A percentile compares a stretch with the other conserved stretches of the same genome.
Conservation (phyloP, 2,113 vertebrate genomes). For the Ammodytes marinus region DNA sequence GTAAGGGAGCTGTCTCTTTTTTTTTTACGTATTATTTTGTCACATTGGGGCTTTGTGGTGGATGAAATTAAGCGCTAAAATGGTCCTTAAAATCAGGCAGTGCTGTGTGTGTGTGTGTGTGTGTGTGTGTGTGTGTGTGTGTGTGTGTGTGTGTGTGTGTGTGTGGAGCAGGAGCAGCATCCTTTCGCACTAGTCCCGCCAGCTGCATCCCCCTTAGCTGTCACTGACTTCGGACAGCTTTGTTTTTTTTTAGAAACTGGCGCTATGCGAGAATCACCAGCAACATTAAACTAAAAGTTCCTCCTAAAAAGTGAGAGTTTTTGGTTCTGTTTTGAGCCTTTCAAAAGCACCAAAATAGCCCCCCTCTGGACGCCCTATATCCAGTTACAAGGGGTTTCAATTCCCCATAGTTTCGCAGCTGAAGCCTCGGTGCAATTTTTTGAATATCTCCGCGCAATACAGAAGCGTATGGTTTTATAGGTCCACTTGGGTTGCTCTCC, state of each 20-base stretch:
- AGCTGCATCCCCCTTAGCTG: constrained; percentile 36
- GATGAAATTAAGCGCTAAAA: too few species aligned
- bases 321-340: accelerated
- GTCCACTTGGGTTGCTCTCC: neutral
- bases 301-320: neutral
- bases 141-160: too few species aligned
- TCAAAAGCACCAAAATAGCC: neutral
- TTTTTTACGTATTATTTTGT: neutral
- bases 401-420: neutral
- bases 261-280: neutral
- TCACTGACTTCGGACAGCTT: constrained; percentile 54
- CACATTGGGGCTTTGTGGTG: neutral
- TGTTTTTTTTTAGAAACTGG: neutral
- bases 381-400: neutral
- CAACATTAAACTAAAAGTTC: constrained; percentile 30
- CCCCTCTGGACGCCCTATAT: neutral
- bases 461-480: neutral
- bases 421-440: constrained; percentile 21
- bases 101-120: too few species aligned
- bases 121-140: too few species aligned
- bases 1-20: constrained; percentile 77
- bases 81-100: too few species aligned
- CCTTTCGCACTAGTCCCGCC: constrained; percentile 42
- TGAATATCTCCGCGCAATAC: constrained; percentile 21
- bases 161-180: constrained; percentile 55